A percentile compares a stretch with the other conserved stretches of the same genome.
Conservation (phyloP, 2,888 invertebrate species). For the Halictus quadricinctus region DNA sequence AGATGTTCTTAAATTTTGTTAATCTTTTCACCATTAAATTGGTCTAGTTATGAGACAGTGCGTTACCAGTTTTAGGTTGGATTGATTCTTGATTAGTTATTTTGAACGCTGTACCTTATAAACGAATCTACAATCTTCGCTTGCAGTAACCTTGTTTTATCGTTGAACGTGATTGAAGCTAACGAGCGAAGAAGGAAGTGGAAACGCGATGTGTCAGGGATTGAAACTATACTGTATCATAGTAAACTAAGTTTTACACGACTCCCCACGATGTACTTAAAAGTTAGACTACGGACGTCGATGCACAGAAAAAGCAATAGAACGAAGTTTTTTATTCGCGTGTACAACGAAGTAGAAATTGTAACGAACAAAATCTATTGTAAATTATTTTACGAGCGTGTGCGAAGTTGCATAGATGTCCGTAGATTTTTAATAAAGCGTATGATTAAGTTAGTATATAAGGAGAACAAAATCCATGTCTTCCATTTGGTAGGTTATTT, state of each 20-base stretch:
- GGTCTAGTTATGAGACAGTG: background rate
- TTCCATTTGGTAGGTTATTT: slow-evolving; percentile 71
- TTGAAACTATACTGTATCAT: slow-evolving; percentile 2
- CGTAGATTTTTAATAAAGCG: background rate
- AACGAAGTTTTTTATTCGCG: background rate
- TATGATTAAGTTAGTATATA: slow-evolving; percentile 23
- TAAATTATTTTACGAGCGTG: background rate
- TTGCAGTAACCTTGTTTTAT: background rate
- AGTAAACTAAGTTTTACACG: slow-evolving; percentile 54
- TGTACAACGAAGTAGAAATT: background rate
- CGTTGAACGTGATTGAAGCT: no score
- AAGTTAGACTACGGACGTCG: background rate
- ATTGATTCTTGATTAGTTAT: background rate
- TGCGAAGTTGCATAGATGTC: background rate
- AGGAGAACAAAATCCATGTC: slow-evolving; percentile 77
- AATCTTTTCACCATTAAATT: no score
- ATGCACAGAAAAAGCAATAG: background rate
- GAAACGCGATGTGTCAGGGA: background rate
- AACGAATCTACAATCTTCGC: background rate
- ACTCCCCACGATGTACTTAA: slow-evolving; percentile 38
- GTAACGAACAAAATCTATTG: background rate
- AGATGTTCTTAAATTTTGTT: background rate
- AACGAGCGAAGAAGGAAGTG: no score
- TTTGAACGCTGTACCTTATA: background rate
- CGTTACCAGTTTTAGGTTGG: no score